Evolutionary conservation across 2,113 vertebrate genomes (phyloP).

Genomic region (Sus scrofa): T2T-Sscrofa CM000814.6:86327001-86327500

Average conservation of each 20-base stretch:
- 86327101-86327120: neutral
- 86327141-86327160: neutral
- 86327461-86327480: neutral
- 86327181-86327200: neutral
- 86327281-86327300: neutral
- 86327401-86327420: neutral
- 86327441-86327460: neutral
- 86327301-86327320: neutral
- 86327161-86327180: neutral
- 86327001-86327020: neutral
- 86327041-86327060: neutral
- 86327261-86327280: neutral
- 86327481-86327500: fast-evolving
- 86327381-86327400: neutral
- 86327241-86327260: neutral
- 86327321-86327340: neutral
- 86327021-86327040: too few species aligned
- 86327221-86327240: neutral
- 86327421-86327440: neutral
- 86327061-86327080: neutral
- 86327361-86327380: conserved; percentile 4
- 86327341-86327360: neutral
- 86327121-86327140: neutral
- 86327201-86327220: fast-evolving
- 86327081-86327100: neutral